These are phyloP conservation scores for Corydoras maculifer DNA, from an alignment of 2,113 vertebrate species.

Conservation along the genomic window DNA sequence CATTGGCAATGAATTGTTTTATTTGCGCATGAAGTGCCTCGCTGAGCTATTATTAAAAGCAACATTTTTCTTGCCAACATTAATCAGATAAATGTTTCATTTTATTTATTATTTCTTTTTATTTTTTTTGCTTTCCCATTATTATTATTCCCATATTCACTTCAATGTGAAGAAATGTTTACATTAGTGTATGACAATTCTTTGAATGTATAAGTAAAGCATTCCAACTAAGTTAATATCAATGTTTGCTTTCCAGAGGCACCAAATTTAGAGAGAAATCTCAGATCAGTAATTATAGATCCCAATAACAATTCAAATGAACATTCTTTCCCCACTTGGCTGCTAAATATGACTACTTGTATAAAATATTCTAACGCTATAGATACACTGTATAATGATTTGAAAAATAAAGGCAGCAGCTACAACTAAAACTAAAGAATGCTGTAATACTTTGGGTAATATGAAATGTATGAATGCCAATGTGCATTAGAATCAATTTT, in stretches of 20 bases:
- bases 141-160: no score
- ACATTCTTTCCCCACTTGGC: slow-evolving; percentile 48
- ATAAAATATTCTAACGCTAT: slow-evolving; percentile 6
- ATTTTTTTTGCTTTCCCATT: no score
- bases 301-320: background rate
- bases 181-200: no score
- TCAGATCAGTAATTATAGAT: background rate
- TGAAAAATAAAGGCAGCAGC: background rate
- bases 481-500: background rate
- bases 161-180: no score
- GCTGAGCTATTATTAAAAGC: no score
- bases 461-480: slow-evolving; percentile 24
- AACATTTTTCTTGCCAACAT: no score
- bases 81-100: no score
- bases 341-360: slow-evolving; percentile 24
- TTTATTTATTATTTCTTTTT: no score
- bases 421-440: slow-evolving; percentile 24
- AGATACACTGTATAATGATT: slow-evolving; percentile 3
- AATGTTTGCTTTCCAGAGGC: background rate
- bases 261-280: slow-evolving; percentile 2
- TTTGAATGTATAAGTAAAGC: no score
- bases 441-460: slow-evolving; percentile 46
- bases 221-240: no score
- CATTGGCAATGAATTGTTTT: no score
- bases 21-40: no score